phyloP scores from a whole-genome alignment of 2,797 vertebrate genomes.

The Poecilia gillii region DNA sequence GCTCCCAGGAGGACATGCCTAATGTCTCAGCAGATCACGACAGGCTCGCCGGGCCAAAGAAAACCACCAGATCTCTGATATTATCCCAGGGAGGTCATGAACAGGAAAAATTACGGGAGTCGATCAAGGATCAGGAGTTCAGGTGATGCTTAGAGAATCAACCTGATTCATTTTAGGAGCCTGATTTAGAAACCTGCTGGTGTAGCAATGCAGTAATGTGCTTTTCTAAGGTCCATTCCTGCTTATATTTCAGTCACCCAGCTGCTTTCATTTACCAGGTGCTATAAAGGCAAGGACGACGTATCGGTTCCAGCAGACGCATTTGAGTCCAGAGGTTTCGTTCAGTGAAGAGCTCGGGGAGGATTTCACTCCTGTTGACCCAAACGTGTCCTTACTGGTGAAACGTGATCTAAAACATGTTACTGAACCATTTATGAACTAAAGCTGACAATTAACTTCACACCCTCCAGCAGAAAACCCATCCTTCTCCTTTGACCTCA shows the following conservation, averaged over 20 bases:
- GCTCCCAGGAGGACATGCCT: slow-evolving; percentile 50
- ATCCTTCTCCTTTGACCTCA: slow-evolving; percentile 40
- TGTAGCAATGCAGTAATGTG: slow-evolving; percentile 53
- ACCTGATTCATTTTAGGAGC: slow-evolving; percentile 57
- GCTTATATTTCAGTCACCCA: slow-evolving; percentile 48
- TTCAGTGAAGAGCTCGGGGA: slow-evolving; percentile 16
- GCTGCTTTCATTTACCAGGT: slow-evolving; percentile 75
- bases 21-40: slow-evolving; percentile 41
- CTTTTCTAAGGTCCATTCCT: slow-evolving; percentile 43
- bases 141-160: slow-evolving; percentile 9
- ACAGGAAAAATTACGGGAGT: slow-evolving; percentile 58
- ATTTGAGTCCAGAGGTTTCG: slow-evolving; percentile 49
- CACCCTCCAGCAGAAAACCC: slow-evolving; percentile 33
- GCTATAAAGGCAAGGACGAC: slow-evolving; percentile 38
- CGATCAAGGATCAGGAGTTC: slow-evolving; percentile 36
- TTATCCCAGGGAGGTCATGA: slow-evolving; percentile 50
- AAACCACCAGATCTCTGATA: slow-evolving; percentile 58
- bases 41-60: slow-evolving; percentile 46
- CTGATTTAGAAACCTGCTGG: slow-evolving; percentile 59
- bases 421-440: slow-evolving; percentile 27
- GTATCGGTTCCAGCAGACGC: slow-evolving; percentile 17
- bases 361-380: slow-evolving; percentile 28
- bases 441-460: slow-evolving; percentile 50
- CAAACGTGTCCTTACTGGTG: slow-evolving; percentile 27
- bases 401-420: slow-evolving; percentile 19